phyloP scores from a whole-genome alignment of 2,888 invertebrate species.

The Zootermopsis nevadensis region DNA sequence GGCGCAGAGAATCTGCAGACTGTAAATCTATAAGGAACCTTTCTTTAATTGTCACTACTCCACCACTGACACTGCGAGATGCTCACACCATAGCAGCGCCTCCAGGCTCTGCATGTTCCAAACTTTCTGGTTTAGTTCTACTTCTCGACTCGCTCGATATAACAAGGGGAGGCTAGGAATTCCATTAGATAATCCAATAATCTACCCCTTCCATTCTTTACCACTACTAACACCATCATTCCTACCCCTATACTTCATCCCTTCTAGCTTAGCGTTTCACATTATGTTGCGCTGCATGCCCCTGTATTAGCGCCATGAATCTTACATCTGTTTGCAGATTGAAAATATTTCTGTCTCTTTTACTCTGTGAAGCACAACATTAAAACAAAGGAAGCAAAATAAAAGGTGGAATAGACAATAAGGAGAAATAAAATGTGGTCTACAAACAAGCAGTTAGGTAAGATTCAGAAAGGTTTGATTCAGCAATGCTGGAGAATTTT shows the following conservation, averaged over 20 bases:
- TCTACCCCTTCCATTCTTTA: slow-evolving; percentile 14
- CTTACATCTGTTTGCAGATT: background rate
- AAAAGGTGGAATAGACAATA: background rate
- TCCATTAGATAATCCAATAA: slow-evolving; percentile 38
- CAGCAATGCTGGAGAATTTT: too few relatives aligned
- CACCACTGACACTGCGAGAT: background rate
- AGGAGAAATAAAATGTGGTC: background rate
- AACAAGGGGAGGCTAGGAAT: slow-evolving; percentile 26
- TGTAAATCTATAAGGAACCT: too few relatives aligned
- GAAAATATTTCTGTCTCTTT: too few relatives aligned
- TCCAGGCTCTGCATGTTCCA: background rate
- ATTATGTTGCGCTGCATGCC: background rate
- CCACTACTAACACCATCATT: background rate
- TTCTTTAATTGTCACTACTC: too few relatives aligned
- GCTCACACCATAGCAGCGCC: background rate
- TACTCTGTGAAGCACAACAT: background rate
- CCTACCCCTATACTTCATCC: slow-evolving; percentile 1
- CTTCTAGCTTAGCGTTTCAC: background rate
- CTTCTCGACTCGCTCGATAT: slow-evolving; percentile 22
- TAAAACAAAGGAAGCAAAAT: background rate
- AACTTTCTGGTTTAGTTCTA: slow-evolving; percentile 5
- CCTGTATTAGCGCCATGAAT: background rate
- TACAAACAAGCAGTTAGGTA: background rate
- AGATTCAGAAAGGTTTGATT: too few relatives aligned
- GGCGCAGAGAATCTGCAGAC: too few relatives aligned